Evolutionary conservation across 2,797 vertebrate genomes (phyloP), one percentile per base, ranked within the genome.

Genomic region (Diplodus puntazzo): DNA sequence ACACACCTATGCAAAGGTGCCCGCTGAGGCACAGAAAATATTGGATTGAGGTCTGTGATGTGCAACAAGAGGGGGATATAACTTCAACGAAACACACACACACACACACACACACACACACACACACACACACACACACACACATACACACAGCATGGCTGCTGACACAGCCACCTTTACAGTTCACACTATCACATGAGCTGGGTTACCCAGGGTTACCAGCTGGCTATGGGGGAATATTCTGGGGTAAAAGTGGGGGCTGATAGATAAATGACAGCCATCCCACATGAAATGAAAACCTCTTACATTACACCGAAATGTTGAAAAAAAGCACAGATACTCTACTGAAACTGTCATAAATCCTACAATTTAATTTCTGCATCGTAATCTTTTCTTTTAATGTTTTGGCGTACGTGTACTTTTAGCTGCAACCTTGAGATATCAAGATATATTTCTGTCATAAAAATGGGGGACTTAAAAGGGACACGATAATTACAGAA

Each of bases 161-260:
- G 58, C 76, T 88, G 81, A 89, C 79, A 89, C 59, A 77, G 49
- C 46, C 69, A 39, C 25, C 34, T 61, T 70, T 52, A 39, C 58
- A 59, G 67, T 30, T 75, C 55, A 67, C 62, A 53, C 46, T 66
- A 39, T 81, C 80, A 86, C 63, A 81, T 84, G 79, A 89, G 58
- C 72, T 84, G 67, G 18, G 72, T 89, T 78, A 71, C 82, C 73
- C 71, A 49, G 50, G 69, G 72, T 77, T 79, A 87, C 81, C 73
- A 82, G 80, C 73, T 81, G 65, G 61, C 14, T 21, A 46, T 17
- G 39, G 16, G 53, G 34, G 58, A 61, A 79, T 82, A 90, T 80
- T 90, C 64, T 85, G 67, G 73, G 77, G 87, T 77, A 73, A 53
- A 42, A 42, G 54, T 42, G 25, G 46, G 69, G 69, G 76, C 63